Percentiles rank a stretch among this genome's conserved stretches.
Conservation (phyloP, 1,140 invertebrate genomes). For the Subanguina moxae region DNA sequence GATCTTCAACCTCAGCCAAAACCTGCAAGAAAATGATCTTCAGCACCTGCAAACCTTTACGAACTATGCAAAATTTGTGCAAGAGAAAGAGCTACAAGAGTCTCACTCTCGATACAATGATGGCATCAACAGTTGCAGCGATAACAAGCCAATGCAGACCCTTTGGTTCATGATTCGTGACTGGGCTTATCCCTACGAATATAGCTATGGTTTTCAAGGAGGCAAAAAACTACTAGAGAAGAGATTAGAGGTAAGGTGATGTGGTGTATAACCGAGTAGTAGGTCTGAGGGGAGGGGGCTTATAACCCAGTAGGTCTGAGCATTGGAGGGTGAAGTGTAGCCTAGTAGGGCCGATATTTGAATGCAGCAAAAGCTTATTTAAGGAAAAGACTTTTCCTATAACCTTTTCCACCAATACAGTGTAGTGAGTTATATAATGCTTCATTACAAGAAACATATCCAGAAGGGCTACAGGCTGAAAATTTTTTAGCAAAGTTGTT, state of each 20-base stretch:
- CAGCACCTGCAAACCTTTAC: constrained; percentile 75
- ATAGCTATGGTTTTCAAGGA: constrained; percentile 81
- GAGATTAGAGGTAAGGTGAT: constrained; percentile 75
- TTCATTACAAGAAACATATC: no score
- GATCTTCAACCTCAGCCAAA: constrained; percentile 65
- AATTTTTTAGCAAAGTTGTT: no score
- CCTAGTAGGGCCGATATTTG: no score
- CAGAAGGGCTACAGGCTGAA: no score
- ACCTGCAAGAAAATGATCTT: constrained; percentile 65
- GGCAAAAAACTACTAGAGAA: constrained; percentile 79
- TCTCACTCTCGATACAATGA: background rate
- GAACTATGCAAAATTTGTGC: constrained; percentile 86
- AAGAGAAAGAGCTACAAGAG: constrained; percentile 73
- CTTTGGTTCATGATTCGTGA: constrained; percentile 91
- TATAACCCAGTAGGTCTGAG: no score
- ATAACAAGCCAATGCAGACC: constrained; percentile 64
- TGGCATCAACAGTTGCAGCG: constrained; percentile 72
- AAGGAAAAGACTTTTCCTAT: no score
- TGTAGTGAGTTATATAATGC: no score
- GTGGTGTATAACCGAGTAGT: no score
- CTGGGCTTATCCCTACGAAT: constrained; percentile 97
- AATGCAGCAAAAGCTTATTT: no score
- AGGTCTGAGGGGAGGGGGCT: no score
- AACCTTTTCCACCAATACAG: no score
- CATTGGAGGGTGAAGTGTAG: no score